Conservation (phyloP, 2,888 invertebrate genomes). For the Pyralis farinalis region DNA sequence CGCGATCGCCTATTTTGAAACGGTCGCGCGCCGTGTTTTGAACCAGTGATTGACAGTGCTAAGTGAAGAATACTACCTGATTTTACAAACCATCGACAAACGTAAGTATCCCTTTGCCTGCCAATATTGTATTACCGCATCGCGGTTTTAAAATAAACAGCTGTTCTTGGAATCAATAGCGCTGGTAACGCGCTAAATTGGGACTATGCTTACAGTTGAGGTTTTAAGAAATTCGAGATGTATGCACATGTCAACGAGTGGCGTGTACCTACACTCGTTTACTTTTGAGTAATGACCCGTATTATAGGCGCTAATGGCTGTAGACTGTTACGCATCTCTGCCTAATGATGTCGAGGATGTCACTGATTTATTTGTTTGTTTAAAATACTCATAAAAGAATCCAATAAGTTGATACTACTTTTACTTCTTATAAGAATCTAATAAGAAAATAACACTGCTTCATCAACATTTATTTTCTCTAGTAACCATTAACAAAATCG, state of each 20-base stretch:
- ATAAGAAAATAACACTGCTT: slow-evolving; percentile 6
- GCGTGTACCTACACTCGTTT: slow-evolving; percentile 8
- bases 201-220: slow-evolving; percentile 44
- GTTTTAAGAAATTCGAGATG: slow-evolving; percentile 53
- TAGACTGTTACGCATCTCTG: not conserved
- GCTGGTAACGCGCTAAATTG: slow-evolving; percentile 66
- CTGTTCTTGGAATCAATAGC: slow-evolving; percentile 67
- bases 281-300: not conserved
- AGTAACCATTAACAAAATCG: too few relatives aligned
- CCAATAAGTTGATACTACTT: not conserved
- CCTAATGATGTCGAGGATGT: slow-evolving; percentile 3
- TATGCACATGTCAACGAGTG: slow-evolving; percentile 9
- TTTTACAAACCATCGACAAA: slow-evolving; percentile 44
- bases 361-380: not conserved
- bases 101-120: slow-evolving; percentile 56
- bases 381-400: not conserved
- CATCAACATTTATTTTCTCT: too few relatives aligned
- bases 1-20: slow-evolving; percentile 79
- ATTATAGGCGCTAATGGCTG: not conserved
- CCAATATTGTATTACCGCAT: slow-evolving; percentile 52
- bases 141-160: slow-evolving; percentile 72
- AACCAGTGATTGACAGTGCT: slow-evolving; percentile 79
- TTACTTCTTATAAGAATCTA: slow-evolving; percentile 4
- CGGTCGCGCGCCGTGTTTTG: slow-evolving; percentile 75
- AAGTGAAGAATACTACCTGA: slow-evolving; percentile 66